phyloP scores from a whole-genome alignment of 2,888 invertebrate genomes.

The Calameuta idolon region DNA sequence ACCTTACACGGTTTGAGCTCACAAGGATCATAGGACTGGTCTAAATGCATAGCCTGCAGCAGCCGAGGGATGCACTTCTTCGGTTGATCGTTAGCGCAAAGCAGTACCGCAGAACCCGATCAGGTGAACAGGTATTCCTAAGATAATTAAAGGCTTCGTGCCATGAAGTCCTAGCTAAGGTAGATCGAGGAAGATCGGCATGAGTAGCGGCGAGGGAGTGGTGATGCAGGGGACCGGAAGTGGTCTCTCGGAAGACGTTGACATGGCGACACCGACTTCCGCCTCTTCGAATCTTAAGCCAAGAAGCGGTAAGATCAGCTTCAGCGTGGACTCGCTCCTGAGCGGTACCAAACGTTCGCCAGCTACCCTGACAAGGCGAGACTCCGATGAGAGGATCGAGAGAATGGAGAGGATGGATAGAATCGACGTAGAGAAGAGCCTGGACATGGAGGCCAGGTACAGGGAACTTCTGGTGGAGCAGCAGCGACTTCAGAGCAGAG shows the following conservation, averaged over 20 bases:
- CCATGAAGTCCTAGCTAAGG: constrained; percentile 9
- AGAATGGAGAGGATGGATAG: constrained; percentile 33
- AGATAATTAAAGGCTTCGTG: background rate
- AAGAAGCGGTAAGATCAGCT: constrained; percentile 74
- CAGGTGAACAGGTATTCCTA: too few relatives aligned
- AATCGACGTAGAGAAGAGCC: constrained; percentile 45
- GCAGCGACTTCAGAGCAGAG: constrained; percentile 57
- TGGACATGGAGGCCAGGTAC: constrained; percentile 58
- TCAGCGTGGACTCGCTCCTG: constrained; percentile 79
- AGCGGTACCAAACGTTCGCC: constrained; percentile 57
- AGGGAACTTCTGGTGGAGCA: constrained; percentile 58
- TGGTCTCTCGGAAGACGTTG: constrained; percentile 51
- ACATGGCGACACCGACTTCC: constrained; percentile 58
- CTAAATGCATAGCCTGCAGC: too few relatives aligned
- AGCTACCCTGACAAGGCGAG: constrained; percentile 22
- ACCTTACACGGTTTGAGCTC: too few relatives aligned
- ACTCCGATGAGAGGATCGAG: constrained; percentile 16
- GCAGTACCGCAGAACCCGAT: too few relatives aligned
- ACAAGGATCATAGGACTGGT: too few relatives aligned
- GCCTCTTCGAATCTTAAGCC: constrained; percentile 61
- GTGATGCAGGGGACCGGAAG: constrained; percentile 26
- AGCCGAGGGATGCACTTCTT: too few relatives aligned
- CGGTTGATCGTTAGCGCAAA: too few relatives aligned
- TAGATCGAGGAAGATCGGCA: constrained; percentile 13
- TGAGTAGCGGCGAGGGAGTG: constrained; percentile 14